Conservation (phyloP, 2,113 vertebrate species). For the Pluvianellus socialis region DNA sequence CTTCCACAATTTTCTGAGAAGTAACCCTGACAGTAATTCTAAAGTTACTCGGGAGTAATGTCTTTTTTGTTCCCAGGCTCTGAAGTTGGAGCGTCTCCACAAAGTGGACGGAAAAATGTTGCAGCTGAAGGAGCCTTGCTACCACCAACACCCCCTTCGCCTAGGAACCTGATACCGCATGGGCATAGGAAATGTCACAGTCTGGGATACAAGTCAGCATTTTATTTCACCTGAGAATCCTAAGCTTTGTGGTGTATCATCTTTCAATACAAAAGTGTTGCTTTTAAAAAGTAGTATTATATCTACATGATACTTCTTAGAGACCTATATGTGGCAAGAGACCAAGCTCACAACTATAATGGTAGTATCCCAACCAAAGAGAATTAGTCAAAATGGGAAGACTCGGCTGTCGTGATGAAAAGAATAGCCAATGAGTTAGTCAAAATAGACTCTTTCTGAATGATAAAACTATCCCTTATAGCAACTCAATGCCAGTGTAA, state of each 20-base stretch:
- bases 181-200: conserved; percentile 98
- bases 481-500: background rate
- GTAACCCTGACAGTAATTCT: background rate
- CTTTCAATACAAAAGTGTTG: background rate
- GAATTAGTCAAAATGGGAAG: background rate
- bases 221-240: background rate
- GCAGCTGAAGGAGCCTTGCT: conserved; percentile 83
- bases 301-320: background rate
- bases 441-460: background rate
- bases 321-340: background rate
- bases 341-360: background rate
- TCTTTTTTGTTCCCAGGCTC: conserved; percentile 74
- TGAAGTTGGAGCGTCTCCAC: conserved; percentile 88
- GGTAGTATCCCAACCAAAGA: background rate
- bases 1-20: background rate
- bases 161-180: conserved; percentile 89
- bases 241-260: background rate
- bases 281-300: background rate
- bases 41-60: background rate
- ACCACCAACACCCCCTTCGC: conserved; percentile 90
- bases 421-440: background rate
- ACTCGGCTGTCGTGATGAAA: background rate
- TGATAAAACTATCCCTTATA: background rate
- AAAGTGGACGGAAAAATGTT: conserved; percentile 83
- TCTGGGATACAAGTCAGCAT: conserved; percentile 94